A percentile compares a stretch with the other conserved stretches of the same genome.
Evolutionary conservation across 1,140 invertebrate genomes (phyloP).

Genomic region (Tetramorium simillimum): DNA sequence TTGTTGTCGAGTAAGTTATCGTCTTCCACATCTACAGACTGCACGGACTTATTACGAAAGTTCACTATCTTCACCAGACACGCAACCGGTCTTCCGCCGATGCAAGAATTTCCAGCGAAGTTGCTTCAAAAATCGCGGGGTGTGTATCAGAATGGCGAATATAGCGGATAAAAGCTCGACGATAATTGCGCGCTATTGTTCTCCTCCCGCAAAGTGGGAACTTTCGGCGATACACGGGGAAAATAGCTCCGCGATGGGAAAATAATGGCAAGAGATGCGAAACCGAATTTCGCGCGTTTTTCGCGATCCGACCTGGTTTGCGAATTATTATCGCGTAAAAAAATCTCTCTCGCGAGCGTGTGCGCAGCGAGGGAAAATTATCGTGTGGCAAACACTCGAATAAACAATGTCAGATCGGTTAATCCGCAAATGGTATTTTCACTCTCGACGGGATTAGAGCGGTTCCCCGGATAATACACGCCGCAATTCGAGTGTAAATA

Average conservation of each 20-base stretch:
- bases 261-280: background rate
- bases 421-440: background rate
- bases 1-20: constrained; percentile 39
- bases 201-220: background rate
- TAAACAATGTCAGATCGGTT: background rate
- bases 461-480: constrained; percentile 7
- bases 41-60: constrained; percentile 35
- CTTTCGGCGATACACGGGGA: background rate
- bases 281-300: background rate
- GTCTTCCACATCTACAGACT: constrained; percentile 22
- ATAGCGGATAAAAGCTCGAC: background rate
- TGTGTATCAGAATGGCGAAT: background rate
- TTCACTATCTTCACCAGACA: constrained; percentile 23
- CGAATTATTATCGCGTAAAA: background rate
- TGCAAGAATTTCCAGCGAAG: background rate
- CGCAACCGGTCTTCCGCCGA: background rate
- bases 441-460: background rate
- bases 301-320: background rate
- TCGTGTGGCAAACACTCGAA: background rate
- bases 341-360: background rate
- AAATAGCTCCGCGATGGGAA: background rate
- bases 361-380: background rate
- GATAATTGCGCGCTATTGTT: constrained; percentile 28
- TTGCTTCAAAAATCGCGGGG: constrained; percentile 11
- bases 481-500: constrained; percentile 20